phyloP scores from a whole-genome alignment of 2,113 vertebrate genomes.

The Plestiodon gilberti region DNA sequence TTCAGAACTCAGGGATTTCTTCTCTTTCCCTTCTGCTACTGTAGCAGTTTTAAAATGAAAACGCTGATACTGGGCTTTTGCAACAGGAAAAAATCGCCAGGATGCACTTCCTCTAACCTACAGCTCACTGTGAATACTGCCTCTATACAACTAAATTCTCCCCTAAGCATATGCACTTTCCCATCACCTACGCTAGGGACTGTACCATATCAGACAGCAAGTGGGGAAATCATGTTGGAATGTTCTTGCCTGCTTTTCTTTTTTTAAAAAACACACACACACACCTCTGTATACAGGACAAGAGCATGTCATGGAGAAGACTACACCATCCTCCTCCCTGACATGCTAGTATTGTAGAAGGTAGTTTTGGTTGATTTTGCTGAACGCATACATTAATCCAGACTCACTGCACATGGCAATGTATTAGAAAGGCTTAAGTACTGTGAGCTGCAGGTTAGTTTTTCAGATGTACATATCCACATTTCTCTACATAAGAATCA shows the following conservation, averaged over 20 bases:
- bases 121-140: neutral
- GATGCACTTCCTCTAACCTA: neutral
- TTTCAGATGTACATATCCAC: neutral
- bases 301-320: neutral
- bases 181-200: neutral
- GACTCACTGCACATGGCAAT: neutral
- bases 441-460: neutral
- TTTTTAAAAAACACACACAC: neutral
- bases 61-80: neutral
- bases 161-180: neutral
- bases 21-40: neutral
- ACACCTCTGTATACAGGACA: neutral
- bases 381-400: neutral
- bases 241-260: neutral
- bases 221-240: neutral
- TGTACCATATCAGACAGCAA: neutral
- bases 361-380: neutral
- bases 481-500: neutral
- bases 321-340: neutral
- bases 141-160: accelerated
- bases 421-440: conserved; percentile 3
- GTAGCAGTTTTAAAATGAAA: conserved; percentile 25
- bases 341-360: neutral
- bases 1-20: neutral
- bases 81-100: neutral